phyloP scores from a whole-genome alignment of 1,140 invertebrate species.

The Drosophila sp. region DNA sequence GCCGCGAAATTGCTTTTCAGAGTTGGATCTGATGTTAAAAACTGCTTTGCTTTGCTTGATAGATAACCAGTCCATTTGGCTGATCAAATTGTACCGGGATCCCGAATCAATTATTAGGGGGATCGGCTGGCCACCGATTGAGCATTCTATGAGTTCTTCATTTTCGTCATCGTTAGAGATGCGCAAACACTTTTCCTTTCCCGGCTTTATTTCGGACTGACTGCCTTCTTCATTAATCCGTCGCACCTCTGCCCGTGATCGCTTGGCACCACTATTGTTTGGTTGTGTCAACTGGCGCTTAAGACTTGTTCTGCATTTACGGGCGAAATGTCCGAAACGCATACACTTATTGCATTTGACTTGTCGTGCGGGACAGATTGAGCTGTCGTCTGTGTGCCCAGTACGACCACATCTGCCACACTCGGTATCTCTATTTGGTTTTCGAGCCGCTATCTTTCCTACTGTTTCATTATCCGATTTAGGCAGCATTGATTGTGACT shows the following conservation, averaged over 20 bases:
- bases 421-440: conserved; percentile 17
- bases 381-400: conserved; percentile 30
- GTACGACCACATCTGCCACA: conserved; percentile 31
- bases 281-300: conserved; percentile 18
- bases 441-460: conserved; percentile 29
- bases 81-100: conserved; percentile 39
- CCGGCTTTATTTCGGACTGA: conserved; percentile 9
- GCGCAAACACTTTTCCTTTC: conserved; percentile 31
- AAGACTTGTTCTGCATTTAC: conserved; percentile 34
- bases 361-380: conserved; percentile 1
- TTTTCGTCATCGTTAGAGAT: conserved; percentile 27
- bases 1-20: conserved; percentile 38
- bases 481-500: conserved; percentile 16
- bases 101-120: conserved; percentile 47
- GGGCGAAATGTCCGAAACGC: conserved; percentile 34
- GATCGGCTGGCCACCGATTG: conserved; percentile 28
- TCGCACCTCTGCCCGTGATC: conserved; percentile 19
- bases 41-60: conserved; percentile 25
- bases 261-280: conserved; percentile 16
- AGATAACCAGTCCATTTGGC: conserved; percentile 35
- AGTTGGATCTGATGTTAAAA: conserved; percentile 36
- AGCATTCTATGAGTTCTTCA: conserved; percentile 33
- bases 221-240: conserved; percentile 4
- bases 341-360: conserved; percentile 5
- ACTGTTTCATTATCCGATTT: conserved; percentile 7